Evolutionary conservation across 2,888 invertebrate genomes (phyloP).

Genomic region (Mamestra brassicae): DNA sequence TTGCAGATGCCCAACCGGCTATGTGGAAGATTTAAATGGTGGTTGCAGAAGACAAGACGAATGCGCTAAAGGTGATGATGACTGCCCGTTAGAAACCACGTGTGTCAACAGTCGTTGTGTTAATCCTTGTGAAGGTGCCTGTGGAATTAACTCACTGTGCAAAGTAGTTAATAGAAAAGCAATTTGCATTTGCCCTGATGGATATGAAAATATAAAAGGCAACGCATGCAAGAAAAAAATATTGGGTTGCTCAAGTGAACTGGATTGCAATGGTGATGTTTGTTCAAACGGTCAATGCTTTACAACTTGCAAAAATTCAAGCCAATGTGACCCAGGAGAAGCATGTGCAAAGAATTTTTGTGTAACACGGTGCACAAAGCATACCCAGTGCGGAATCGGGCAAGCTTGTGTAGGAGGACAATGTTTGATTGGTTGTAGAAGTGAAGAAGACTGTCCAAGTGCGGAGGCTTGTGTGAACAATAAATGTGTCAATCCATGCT

Average conservation of each 20-base stretch:
- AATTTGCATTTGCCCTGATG: slow-evolving; percentile 94
- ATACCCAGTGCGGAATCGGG: slow-evolving; percentile 94
- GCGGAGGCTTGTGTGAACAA: slow-evolving; percentile 96
- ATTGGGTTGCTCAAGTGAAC: slow-evolving; percentile 92
- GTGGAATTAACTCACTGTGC: slow-evolving; percentile 96
- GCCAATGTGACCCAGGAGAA: slow-evolving; percentile 95
- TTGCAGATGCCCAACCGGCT: slow-evolving; percentile 95
- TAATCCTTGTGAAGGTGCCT: slow-evolving; percentile 95
- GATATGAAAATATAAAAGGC: slow-evolving; percentile 93
- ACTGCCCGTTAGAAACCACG: slow-evolving; percentile 94
- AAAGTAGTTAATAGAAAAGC: slow-evolving; percentile 94
- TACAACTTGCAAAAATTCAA: slow-evolving; percentile 94
- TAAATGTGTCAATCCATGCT: slow-evolving; percentile 96
- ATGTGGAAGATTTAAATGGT: slow-evolving; percentile 93
- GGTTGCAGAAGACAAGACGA: slow-evolving; percentile 95
- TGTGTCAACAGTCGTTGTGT: slow-evolving; percentile 94
- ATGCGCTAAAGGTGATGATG: slow-evolving; percentile 93
- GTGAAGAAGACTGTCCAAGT: slow-evolving; percentile 94
- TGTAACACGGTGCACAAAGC: slow-evolving; percentile 94
- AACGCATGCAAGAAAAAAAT: slow-evolving; percentile 94
- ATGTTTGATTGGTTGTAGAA: slow-evolving; percentile 96
- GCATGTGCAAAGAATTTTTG: slow-evolving; percentile 95
- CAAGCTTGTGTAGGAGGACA: slow-evolving; percentile 95
- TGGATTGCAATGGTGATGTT: slow-evolving; percentile 94
- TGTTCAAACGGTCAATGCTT: slow-evolving; percentile 96